Evolutionary conservation across 2,888 invertebrate species (phyloP).

Genomic region (Patella pellucida): DNA sequence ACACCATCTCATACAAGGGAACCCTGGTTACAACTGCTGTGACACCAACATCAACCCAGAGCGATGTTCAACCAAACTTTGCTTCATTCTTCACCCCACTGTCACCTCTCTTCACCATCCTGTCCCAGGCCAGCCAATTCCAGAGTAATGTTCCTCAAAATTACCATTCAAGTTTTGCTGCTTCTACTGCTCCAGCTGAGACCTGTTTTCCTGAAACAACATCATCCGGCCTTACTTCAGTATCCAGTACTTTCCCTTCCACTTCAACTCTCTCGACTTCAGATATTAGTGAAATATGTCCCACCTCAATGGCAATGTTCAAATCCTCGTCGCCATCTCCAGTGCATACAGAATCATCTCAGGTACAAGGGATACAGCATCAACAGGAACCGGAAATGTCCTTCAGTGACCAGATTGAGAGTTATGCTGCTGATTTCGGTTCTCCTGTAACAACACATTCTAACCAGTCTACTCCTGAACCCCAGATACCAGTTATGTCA

Average conservation of each 20-base stretch:
- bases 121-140: conserved; percentile 54
- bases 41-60: conserved; percentile 61
- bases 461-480: conserved; percentile 55
- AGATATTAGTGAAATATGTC: conserved; percentile 34
- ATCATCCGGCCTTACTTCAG: conserved; percentile 22
- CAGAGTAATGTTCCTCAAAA: conserved; percentile 44
- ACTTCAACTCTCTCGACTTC: conserved; percentile 38
- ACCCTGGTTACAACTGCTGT: conserved; percentile 80
- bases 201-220: conserved; percentile 37
- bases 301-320: conserved; percentile 43
- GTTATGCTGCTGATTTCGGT: conserved; percentile 53
- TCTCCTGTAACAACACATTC: conserved; percentile 56
- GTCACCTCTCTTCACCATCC: conserved; percentile 64
- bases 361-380: conserved; percentile 30
- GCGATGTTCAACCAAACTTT: conserved; percentile 50
- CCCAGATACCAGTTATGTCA: conserved; percentile 43
- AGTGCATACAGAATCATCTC: conserved; percentile 42
- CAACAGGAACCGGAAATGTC: background rate
- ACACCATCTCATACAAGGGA: conserved; percentile 76
- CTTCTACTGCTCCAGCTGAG: conserved; percentile 36
- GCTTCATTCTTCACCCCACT: conserved; percentile 62
- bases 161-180: conserved; percentile 24
- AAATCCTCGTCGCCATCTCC: conserved; percentile 51
- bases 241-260: conserved; percentile 15
- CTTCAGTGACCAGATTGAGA: conserved; percentile 35